A percentile compares a stretch with the other conserved stretches of the same genome.
Conservation (phyloP, 2,797 vertebrate species). For the Xenopus petersii region DNA sequence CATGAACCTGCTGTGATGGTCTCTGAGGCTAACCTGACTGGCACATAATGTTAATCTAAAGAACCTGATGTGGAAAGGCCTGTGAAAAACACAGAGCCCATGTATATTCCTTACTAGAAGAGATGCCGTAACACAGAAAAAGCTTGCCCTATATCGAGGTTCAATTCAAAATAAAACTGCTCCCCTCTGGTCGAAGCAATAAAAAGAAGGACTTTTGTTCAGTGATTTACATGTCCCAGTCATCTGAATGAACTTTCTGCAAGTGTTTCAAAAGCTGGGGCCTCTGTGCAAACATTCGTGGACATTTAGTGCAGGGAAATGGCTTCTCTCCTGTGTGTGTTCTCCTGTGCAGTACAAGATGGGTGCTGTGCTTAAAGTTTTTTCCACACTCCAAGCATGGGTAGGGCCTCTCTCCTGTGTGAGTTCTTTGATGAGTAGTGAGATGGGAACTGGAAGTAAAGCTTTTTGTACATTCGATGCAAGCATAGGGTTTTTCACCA, state of each 20-base stretch:
- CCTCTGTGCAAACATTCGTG: constrained; percentile 23
- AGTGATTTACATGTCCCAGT: not conserved
- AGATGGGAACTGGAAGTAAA: constrained; percentile 51
- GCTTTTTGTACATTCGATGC: constrained; percentile 45
- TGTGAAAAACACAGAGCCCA: too few species aligned
- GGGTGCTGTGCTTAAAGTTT: constrained; percentile 59
- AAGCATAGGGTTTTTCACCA: constrained; percentile 49
- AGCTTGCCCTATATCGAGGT: not conserved
- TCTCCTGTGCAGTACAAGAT: constrained; percentile 59
- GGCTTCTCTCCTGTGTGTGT: constrained; percentile 60
- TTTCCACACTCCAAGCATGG: constrained; percentile 58
- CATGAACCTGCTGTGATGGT: too few species aligned
- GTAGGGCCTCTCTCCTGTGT: constrained; percentile 57
- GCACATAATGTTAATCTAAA: too few species aligned
- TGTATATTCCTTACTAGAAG: too few species aligned
- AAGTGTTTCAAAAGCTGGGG: constrained; percentile 23
- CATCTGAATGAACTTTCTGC: not conserved
- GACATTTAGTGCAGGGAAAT: constrained; percentile 50
- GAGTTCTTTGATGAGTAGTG: constrained; percentile 50
- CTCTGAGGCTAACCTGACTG: too few species aligned
- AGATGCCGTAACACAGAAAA: too few species aligned
- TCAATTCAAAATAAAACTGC: not conserved
- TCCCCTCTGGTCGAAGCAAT: not conserved
- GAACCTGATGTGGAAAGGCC: too few species aligned
- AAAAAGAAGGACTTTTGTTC: not conserved